Evolutionary conservation across 2,797 vertebrate species (phyloP).

Genomic region (Syngnathus rostellatus): DNA sequence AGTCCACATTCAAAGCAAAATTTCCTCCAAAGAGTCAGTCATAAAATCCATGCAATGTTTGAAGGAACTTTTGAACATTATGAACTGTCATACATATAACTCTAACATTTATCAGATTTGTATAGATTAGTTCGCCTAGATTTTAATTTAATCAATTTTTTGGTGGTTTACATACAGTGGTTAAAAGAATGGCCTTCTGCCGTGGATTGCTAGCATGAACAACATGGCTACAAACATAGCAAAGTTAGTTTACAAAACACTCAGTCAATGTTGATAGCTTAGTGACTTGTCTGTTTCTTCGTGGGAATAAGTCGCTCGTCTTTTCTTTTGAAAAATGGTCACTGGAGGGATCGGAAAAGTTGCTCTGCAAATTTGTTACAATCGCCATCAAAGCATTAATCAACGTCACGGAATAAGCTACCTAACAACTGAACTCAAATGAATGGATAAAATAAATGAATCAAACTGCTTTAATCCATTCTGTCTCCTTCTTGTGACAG

Average conservation of each 20-base stretch:
- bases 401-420: background rate
- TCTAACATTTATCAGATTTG: too few species aligned
- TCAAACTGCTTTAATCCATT: background rate
- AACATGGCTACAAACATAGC: background rate
- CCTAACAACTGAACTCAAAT: background rate
- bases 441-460: background rate
- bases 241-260: background rate
- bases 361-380: background rate
- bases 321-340: background rate
- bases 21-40: background rate
- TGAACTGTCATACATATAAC: too few species aligned
- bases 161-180: too few species aligned
- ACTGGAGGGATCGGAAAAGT: background rate
- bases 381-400: too few species aligned
- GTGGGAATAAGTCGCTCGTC: background rate
- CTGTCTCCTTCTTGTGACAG: slow-evolving; percentile 49
- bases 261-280: background rate
- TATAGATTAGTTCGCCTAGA: too few species aligned
- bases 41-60: background rate
- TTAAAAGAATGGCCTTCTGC: too few species aligned
- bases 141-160: too few species aligned
- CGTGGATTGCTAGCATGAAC: background rate
- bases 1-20: background rate
- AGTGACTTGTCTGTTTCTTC: background rate
- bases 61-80: too few species aligned